Base-by-base conservation (phyloP, 2,797 vertebrate species). In the Gallinago nigripennis region DNA sequence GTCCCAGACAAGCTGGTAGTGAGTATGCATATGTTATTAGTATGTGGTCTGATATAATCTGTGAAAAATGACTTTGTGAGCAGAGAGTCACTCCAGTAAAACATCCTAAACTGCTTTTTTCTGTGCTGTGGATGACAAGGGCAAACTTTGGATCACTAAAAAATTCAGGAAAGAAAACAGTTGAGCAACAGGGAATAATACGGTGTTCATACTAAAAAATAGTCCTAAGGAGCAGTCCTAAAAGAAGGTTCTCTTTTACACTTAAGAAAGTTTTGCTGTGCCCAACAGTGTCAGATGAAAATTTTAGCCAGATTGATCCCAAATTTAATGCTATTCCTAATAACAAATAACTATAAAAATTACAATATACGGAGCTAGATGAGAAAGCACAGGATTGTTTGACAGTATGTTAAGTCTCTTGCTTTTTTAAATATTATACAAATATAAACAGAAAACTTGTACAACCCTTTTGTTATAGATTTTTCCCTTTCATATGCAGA, bases 11-110 rank as follows among this genome's bases (percentile, higher is more conserved):
- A 95, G 53, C 75, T 94, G 80, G 72, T 76, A 93, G 84, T 88
- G 83, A 94, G 53, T n/a, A 66, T 80, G 92, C 92, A 96, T 95
- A 84, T 96, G 87, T 90, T 95, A 97, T 96, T 90, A 79, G 72
- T 70, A 92, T 92, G 80, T 94, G 92, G 88, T 91, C 70, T 91
- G 61, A 82, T 92, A 68, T 54, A 95, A 95, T 73, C 70, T 73
- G 43, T 93, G 79, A 94, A 92, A 96, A 96, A 97, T 85, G 8
- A 82, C 77, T 96, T 86, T 56, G 53, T 69, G 31, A 95, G 68
- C 39, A 73, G 71, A 83, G 20, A 86, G 37, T 78, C 60, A 60
- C 63, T 93, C 72, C 65, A 78, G 46, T 88, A 81, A 96, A 91
- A 92, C 23, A 87, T 69, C 57, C 93, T 86, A 71, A 86, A 95